Evolutionary conservation across 1,140 invertebrate genomes (phyloP), one percentile per base, ranked within the genome.

Genomic region (Caenorhabditis inopinata): DNA sequence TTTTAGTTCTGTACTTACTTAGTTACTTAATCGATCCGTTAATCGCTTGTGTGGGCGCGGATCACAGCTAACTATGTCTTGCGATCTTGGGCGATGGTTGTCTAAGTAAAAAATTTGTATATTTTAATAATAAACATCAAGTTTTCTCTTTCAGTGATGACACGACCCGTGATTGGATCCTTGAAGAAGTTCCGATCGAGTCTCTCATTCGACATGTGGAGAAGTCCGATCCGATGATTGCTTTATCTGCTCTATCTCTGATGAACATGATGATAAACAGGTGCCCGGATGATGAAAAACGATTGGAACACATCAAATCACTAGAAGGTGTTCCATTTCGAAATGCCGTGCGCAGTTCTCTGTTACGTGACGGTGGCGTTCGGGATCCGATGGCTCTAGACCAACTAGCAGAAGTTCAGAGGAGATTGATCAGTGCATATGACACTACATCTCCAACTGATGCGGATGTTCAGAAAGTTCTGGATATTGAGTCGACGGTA

Each of bases 131-230:
- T n/a, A n/a, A n/a, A n/a, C n/a, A n/a, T n/a, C n/a, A n/a, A n/a
- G n/a, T n/a, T n/a, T n/a, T n/a, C n/a, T n/a, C n/a, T n/a, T n/a
- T n/a, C 58, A 83, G 81, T 29, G 62, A 83, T 7, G 74, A 83
- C 25, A 38, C 82, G 21, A 76, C 53, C 0, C 16, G 48, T 16
- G 80, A 82, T 21, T 35, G 49, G 25, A 35, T 86, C 12, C 73
- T 78, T 21, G 74, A 79, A 47, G 80, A 85, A 79, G 75, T 85
- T 6, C 80, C 49, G 2, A 75, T 85, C 12, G 82, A 86, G 12
- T 47, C 77, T 11, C 49, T 85, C 18, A 85, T 85, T 74, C 80
- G 85, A 18, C 85, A 85, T 42, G 68, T 85, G 46, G 85, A 86
- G 11, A 85, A 85, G 51, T 81, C 85, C 12, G 85, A 85, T 45